A percentile compares a stretch with the other conserved stretches of the same genome.
These are phyloP conservation scores for Tetragnatha versicolor DNA, from an alignment of 1,140 invertebrate species.

Conservation along the genomic window DNA sequence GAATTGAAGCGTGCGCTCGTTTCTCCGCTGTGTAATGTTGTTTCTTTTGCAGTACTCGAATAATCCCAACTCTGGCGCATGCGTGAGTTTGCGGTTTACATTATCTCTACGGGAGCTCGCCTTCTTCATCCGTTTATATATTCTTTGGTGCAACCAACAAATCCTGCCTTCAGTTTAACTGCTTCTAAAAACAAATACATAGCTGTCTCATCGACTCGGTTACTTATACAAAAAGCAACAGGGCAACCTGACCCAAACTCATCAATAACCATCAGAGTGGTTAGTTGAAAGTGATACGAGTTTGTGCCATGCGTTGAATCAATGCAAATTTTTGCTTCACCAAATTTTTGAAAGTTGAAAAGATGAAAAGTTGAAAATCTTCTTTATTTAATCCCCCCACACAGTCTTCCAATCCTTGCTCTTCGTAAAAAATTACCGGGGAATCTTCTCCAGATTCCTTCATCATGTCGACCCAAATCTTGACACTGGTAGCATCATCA, in stretches of 20 bases:
- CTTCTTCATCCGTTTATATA: too few relatives aligned
- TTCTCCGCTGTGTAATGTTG: too few relatives aligned
- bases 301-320: constrained; percentile 49
- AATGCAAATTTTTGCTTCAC: constrained; percentile 41
- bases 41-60: too few relatives aligned
- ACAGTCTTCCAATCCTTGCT: constrained; percentile 8
- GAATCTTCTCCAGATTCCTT: neutral
- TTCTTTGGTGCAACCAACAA: too few relatives aligned
- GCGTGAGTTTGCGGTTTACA: too few relatives aligned
- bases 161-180: neutral
- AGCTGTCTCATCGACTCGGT: neutral
- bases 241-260: constrained; percentile 26
- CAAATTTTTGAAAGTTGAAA: constrained; percentile 29
- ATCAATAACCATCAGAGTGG: constrained; percentile 41
- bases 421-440: constrained; percentile 34
- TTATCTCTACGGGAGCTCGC: too few relatives aligned
- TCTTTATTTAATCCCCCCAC: neutral
- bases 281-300: constrained; percentile 31
- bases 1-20: too few relatives aligned
- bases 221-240: constrained; percentile 33
- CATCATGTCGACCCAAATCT: constrained; percentile 6
- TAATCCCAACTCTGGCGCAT: too few relatives aligned
- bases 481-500: constrained; percentile 12
- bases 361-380: constrained; percentile 28
- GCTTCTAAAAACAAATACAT: constrained; percentile 24